Evolutionary conservation across 2,797 vertebrate species (phyloP), one percentile per base, ranked within the genome.

Genomic region (Varecia variegata): DNA sequence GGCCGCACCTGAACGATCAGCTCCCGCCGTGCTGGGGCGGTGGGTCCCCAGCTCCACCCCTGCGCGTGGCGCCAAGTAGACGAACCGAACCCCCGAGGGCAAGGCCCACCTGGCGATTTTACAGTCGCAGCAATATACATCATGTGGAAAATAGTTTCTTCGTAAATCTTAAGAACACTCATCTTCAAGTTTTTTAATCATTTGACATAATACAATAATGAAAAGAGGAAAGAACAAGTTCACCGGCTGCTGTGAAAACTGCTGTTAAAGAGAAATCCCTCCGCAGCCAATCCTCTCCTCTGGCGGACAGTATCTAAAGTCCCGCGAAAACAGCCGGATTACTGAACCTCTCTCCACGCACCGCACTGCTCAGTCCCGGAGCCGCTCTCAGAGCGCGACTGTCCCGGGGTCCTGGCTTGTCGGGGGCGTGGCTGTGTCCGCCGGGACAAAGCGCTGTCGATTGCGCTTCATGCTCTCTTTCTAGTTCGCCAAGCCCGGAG

Each of bases 171-270:
- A 40, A 76, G 32, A 52, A 47, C 3, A 23, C 4, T 43, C 32
- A 71, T 40, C 82, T 77, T 87, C 38, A 71, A 38, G 40, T 79
- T 94, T 47, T 80, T 73, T 43, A 35, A 25, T 79, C 45, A 79
- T 45, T 54, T 25, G 20, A 88, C 38, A 18, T 68, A 47, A 81
- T n/a, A 32, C 43, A 50, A 17, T 52, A 38, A 86, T 65, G 65
- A 35, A 90, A 54, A 35, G 27, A 45, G 20, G 4, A 6, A 54
- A 35, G 56, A 58, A 58, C 35, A 67, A 68, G n/a, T 32, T n/a
- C n/a, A 15, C 2, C 8, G 27, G 70, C 18, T 54, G 45, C 35
- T 20, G 25, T 8, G 18, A 87, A 70, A 84, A n/a, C 47, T 18
- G 32, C 21, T 23, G 35, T 45, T 73, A 32, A 47, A 32, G 40